These are phyloP conservation scores for Eupithecia centaureata DNA, from an alignment of 2,888 invertebrate genomes.

Conservation along the genomic window DNA sequence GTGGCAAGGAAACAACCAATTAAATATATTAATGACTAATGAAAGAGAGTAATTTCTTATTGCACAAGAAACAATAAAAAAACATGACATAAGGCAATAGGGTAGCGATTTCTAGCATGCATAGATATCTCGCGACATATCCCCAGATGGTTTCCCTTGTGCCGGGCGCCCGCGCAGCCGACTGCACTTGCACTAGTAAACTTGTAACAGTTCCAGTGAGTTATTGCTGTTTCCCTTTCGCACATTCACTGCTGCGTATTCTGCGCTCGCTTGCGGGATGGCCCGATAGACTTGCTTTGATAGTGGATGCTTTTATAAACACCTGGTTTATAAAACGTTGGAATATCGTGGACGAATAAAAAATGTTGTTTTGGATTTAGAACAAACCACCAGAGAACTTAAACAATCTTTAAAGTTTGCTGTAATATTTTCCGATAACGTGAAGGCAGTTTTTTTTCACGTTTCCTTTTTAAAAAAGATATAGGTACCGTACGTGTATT, in stretches of 20 bases:
- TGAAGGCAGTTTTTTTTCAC: background rate
- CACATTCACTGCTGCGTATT: constrained; percentile 46
- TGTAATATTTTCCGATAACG: background rate
- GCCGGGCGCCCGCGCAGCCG: constrained; percentile 53
- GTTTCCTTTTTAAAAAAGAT: background rate
- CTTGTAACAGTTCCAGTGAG: constrained; percentile 70
- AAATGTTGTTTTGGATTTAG: background rate
- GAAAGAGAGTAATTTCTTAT: no score
- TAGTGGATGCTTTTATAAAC: background rate
- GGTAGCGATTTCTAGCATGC: background rate
- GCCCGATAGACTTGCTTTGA: background rate
- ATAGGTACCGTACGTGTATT: no score
- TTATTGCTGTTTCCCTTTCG: constrained; percentile 66
- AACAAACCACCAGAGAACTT: background rate
- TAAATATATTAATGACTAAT: background rate
- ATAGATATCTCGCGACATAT: constrained; percentile 39
- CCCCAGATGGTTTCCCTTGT: constrained; percentile 45
- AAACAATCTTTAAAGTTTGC: background rate
- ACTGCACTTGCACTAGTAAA: constrained; percentile 72
- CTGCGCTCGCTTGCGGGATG: constrained; percentile 32
- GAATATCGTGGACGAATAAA: no score
- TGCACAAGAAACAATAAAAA: background rate
- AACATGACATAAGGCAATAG: background rate
- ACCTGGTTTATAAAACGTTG: background rate
- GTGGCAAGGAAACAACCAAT: background rate